These are phyloP conservation scores for Myiothlypis coronata DNA, from an alignment of 2,797 vertebrate genomes.

Conservation along the genomic window DNA sequence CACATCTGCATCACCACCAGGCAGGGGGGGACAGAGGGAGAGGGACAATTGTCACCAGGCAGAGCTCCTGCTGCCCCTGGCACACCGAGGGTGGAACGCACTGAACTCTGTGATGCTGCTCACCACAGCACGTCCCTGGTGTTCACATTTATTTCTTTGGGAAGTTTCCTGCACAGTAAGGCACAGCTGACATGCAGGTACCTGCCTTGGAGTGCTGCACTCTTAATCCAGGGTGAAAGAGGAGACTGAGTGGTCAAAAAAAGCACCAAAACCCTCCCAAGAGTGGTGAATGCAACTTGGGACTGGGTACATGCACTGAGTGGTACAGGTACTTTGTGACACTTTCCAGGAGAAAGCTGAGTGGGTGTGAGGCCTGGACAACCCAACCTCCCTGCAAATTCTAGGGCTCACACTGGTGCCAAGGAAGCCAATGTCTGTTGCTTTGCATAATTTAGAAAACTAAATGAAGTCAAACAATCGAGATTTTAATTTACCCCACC, in stretches of 20 bases:
- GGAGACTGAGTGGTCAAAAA: neutral
- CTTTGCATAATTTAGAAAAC: neutral
- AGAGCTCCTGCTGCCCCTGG: neutral
- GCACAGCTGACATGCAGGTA: neutral
- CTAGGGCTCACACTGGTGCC: neutral
- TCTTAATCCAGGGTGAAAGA: neutral
- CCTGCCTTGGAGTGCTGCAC: neutral
- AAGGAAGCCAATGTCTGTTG: neutral
- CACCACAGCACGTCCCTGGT: neutral
- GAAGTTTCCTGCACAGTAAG: neutral
- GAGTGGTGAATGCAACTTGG: neutral
- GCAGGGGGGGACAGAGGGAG: neutral
- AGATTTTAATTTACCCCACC: neutral
- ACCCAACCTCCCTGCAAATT: neutral
- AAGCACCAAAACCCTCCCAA: neutral
- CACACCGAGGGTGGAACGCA: neutral
- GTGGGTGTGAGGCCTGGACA: neutral
- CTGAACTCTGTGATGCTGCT: accelerated
- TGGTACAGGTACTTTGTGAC: neutral
- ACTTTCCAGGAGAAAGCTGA: neutral
- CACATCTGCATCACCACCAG: neutral
- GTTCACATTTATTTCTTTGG: neutral
- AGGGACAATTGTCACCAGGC: neutral
- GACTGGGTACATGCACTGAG: neutral
- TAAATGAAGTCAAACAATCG: neutral